A percentile compares a stretch with the other conserved stretches of the same genome.
Evolutionary conservation across 2,797 vertebrate genomes (phyloP).

Genomic region (Platyrinchus mystaceus): DNA sequence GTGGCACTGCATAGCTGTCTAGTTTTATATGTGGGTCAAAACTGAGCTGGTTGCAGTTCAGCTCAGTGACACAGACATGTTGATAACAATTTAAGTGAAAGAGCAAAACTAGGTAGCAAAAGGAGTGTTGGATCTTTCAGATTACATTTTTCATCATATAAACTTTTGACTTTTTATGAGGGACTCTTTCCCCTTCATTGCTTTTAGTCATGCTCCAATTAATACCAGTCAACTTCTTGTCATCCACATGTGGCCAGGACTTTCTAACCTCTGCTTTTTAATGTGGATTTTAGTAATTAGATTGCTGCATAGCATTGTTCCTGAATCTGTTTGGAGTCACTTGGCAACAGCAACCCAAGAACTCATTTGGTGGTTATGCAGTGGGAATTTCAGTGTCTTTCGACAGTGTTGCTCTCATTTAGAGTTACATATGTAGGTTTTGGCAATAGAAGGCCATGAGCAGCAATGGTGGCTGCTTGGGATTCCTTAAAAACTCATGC

Average conservation of each 20-base stretch:
- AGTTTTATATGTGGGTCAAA: neutral
- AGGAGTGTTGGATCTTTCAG: neutral
- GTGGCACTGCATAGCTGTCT: neutral
- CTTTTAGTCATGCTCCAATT: neutral
- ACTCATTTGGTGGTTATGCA: fast-evolving
- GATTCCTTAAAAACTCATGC: neutral
- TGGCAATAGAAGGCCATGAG: neutral
- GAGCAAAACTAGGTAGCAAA: neutral
- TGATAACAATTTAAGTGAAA: neutral
- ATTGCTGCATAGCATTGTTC: neutral
- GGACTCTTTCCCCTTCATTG: neutral
- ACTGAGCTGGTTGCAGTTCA: neutral
- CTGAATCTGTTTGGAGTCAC: neutral
- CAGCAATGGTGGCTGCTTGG: neutral
- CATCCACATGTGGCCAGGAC: neutral
- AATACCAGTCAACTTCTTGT: neutral
- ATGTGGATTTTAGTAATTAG: neutral
- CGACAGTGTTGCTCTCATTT: neutral
- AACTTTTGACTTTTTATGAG: neutral
- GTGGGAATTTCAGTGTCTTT: neutral
- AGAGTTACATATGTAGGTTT: neutral
- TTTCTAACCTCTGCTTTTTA: neutral
- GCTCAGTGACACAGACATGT: neutral
- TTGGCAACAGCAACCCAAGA: neutral
- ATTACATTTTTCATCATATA: neutral